Evolutionary conservation across 2,113 vertebrate genomes (phyloP).

Genomic region (Zingel zingel): DNA sequence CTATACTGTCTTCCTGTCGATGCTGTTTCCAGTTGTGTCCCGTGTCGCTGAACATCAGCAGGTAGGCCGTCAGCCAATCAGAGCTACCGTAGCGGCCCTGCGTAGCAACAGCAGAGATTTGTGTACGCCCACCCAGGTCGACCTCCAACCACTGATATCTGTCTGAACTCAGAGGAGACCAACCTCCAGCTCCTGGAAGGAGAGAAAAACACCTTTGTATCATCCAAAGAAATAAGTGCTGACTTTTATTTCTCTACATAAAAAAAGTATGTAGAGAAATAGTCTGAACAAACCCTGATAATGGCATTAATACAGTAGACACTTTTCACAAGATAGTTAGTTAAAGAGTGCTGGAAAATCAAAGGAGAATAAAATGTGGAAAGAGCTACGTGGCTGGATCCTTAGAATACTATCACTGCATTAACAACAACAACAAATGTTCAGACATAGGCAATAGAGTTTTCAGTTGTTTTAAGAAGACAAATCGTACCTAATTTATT

Average conservation of each 20-base stretch:
- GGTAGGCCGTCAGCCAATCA: slow-evolving; percentile 92
- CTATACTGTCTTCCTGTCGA: slow-evolving; percentile 90
- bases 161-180: slow-evolving; percentile 91
- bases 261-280: too few species aligned
- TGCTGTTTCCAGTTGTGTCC: slow-evolving; percentile 94
- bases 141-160: slow-evolving; percentile 93
- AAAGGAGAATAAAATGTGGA: neutral
- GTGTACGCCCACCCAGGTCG: slow-evolving; percentile 89
- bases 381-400: neutral
- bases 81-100: slow-evolving; percentile 96
- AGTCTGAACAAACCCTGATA: neutral
- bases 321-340: neutral
- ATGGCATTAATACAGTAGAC: neutral
- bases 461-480: slow-evolving; percentile 9
- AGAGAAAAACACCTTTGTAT: neutral
- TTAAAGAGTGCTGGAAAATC: neutral
- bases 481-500: neutral
- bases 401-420: neutral
- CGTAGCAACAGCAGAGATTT: slow-evolving; percentile 89
- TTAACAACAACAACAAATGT: neutral
- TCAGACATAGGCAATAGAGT: neutral
- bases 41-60: slow-evolving; percentile 93
- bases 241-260: neutral
- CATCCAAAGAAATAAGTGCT: neutral
- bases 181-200: slow-evolving; percentile 91